Base-by-base conservation (phyloP, 2,888 invertebrate species). In the Euplexia lucipara region DNA sequence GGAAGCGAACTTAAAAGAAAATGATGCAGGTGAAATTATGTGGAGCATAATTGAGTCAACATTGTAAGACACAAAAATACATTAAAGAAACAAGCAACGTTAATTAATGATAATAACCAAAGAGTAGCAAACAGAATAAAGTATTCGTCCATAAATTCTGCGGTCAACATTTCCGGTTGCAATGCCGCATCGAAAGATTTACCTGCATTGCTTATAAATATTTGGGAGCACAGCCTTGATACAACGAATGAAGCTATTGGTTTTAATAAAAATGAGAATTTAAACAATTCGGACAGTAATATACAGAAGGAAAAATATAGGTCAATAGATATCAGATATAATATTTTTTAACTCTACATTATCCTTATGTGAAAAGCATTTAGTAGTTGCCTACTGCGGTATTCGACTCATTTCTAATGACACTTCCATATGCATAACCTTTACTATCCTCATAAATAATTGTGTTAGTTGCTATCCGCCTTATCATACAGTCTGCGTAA, bases 201-300 rank as follows among this genome's bases (percentile, higher is more conserved):
- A 37, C 53, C 68, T 54, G 49, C 74, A 69, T n/a, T 54, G 48
- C 48, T 34, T 51, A 44, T 56, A 74, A 68, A 74, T 75, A 51
- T 57, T 74, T n/a, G 18, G 26, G 37, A 74, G 12, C 18, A 44
- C n/a, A 35, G 22, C 20, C 5, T 9, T 51, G 1, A 14, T 26
- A n/a, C 34, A 22, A 26, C 8, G 20, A 51, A 45, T 39, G 10
- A 45, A 39, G 14, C 16, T 37, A 32, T 48, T 26, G 22, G 30
- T 67, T 26, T 3, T 39, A n/a, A n/a, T n/a, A n/a, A n/a, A n/a
- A 37, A 44, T 26, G 26, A 22, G 10, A 41, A 51, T 34, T 39
- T 8, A 37, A 51, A 47, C 39, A 56, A 22, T 39, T 30, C 10
- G 10, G 14, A 20, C 20, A 14, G n/a, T 12, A 22, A 16, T 37